Base-by-base conservation (phyloP, 2,113 vertebrate species). In the Alligator sinensis region DNA sequence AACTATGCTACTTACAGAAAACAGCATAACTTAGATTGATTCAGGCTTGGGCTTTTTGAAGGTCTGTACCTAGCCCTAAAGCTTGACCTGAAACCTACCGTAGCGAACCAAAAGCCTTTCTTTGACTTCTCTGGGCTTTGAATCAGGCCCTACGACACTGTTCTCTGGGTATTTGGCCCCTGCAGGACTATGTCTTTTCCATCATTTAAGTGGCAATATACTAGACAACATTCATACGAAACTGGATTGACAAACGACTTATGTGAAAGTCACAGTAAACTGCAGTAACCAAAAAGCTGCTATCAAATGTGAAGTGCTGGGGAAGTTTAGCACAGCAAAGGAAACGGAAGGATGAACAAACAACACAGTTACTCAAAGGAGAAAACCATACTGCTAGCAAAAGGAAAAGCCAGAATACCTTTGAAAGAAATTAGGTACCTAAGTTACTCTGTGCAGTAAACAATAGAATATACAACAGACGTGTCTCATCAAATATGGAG, bases 121-220 rank as follows among this genome's bases (percentile, higher is more conserved):
- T 21, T 38, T 0, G 24, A 34, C 89, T 91, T 59, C 18, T 28
- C 6, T 14, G 1, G 2, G 0, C 68, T 91, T 74, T 27, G 9
- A 28, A 55, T 3, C 6, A 87, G 38, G 1, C 2, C 16, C 77
- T 77, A 17, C 0, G 70, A 24, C 17, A 47, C 15, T 57, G 83
- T 16, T 57, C 27, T 80, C 11, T 1, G 2, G 21, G 2, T 77
- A 79, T 62, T 47, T 79, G 1, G 1, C 1, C 66, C 27, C 54
- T 86, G 8, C 0, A 75, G 24, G 88, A 66, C 47, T 27, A 18
- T 28, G 3, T 38, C 18, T 10, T 80, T 88, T 90, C 28, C 0
- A 22, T 16, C 60, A 24, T 2, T 34, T 5, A 83, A 14, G 58
- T 14, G 10, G 58, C 89, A 87, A 58, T 0, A 3, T 34, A 87